phyloP scores from a whole-genome alignment of 2,888 invertebrate genomes.

The Hydriomena furcata region DNA sequence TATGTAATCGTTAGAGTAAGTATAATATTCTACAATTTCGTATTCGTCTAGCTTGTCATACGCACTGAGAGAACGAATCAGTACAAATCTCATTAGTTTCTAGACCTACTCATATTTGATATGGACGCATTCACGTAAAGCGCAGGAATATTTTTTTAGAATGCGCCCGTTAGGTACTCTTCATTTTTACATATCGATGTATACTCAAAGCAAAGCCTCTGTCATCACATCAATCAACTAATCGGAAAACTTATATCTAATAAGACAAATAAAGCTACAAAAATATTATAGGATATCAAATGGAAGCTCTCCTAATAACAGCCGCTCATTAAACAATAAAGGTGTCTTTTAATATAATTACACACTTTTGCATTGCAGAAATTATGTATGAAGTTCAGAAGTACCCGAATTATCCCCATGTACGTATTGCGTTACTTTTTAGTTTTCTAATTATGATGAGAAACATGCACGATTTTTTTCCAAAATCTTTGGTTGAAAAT shows the following conservation, averaged over 20 bases:
- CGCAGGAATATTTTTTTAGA: background rate
- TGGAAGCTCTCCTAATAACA: constrained; percentile 2
- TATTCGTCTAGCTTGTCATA: constrained; percentile 22
- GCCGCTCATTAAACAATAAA: too few relatives aligned
- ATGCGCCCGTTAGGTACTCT: constrained; percentile 6
- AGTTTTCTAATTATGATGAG: too few relatives aligned
- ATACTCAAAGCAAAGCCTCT: constrained; percentile 37
- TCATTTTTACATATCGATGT: constrained; percentile 7
- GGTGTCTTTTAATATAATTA: too few relatives aligned
- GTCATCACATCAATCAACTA: constrained; percentile 1
- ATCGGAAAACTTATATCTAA: background rate
- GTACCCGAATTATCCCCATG: too few relatives aligned
- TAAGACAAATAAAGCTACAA: background rate
- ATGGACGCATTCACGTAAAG: constrained; percentile 14
- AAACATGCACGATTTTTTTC: too few relatives aligned
- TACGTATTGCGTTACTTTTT: too few relatives aligned
- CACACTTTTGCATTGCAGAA: too few relatives aligned
- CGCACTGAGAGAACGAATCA: constrained; percentile 16
- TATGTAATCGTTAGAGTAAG: constrained; percentile 43
- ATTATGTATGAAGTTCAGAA: too few relatives aligned
- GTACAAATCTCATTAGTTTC: constrained; percentile 25
- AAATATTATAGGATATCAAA: background rate
- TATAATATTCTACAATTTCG: constrained; percentile 37
- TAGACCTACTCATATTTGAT: constrained; percentile 4
- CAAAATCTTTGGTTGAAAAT: too few relatives aligned